These are phyloP conservation scores for Labeo catla DNA, from an alignment of 2,113 vertebrate species.

Conservation along the genomic window DNA sequence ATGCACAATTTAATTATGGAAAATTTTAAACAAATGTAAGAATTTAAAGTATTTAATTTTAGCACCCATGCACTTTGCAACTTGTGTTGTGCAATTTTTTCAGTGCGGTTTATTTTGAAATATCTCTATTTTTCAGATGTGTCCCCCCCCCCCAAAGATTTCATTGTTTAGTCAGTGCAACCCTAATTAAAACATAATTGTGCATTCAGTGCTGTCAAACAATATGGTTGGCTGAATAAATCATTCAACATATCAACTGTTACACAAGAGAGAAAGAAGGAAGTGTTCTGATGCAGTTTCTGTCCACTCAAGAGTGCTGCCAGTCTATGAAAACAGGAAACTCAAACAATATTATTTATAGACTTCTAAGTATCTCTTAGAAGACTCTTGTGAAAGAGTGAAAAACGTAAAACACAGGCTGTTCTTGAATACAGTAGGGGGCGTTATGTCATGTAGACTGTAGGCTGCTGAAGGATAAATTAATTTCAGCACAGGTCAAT, in stretches of 20 bases:
- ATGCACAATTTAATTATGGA: neutral
- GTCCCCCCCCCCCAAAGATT: neutral
- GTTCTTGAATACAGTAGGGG: neutral
- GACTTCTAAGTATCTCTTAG: neutral
- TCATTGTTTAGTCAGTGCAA: neutral
- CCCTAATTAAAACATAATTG: neutral
- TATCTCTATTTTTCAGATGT: neutral
- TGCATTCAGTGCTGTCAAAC: neutral
- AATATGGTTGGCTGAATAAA: neutral
- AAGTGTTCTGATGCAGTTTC: neutral
- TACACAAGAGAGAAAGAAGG: neutral
- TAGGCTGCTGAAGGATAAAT: neutral
- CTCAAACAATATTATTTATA: neutral
- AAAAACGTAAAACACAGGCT: neutral
- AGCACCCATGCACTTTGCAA: neutral
- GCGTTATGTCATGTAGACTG: neutral
- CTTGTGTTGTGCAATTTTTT: neutral
- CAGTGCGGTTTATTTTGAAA: neutral
- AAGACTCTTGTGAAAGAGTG: neutral
- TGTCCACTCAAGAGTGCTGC: neutral
- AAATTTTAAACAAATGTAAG: neutral
- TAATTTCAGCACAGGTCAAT: neutral
- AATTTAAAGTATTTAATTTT: neutral
- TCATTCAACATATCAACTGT: neutral
- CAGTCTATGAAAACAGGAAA: slow-evolving; percentile 3